These are phyloP conservation scores for Rhodophaea formosa DNA, from an alignment of 2,888 invertebrate species.

Conservation along the genomic window DNA sequence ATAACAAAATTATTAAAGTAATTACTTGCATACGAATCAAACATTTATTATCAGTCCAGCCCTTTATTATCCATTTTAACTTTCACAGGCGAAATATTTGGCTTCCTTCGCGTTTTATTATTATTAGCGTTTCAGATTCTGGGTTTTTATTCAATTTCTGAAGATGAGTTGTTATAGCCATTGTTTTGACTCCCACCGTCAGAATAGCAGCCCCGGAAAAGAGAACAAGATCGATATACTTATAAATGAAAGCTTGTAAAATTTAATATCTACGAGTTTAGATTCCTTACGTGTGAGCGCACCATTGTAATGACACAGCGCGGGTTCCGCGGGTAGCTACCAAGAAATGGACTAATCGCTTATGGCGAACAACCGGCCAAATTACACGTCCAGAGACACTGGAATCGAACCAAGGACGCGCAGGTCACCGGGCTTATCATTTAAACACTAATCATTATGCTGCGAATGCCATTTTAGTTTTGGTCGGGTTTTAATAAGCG, in stretches of 20 bases:
- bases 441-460: constrained; percentile 74
- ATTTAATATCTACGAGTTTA: not conserved
- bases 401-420: constrained; percentile 76
- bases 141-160: no score
- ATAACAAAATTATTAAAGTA: no score
- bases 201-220: no score
- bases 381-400: constrained; percentile 78
- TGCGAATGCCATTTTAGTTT: constrained; percentile 76
- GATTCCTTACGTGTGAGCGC: constrained; percentile 48
- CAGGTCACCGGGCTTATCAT: constrained; percentile 75
- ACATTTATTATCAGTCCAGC: no score
- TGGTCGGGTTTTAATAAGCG: constrained; percentile 68
- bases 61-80: no score
- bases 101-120: no score
- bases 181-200: no score
- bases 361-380: constrained; percentile 69
- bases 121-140: no score
- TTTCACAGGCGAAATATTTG: no score
- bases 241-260: not conserved
- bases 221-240: no score
- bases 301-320: constrained; percentile 68
- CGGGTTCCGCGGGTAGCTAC: constrained; percentile 64
- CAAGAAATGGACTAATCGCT: constrained; percentile 76
- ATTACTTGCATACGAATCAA: no score
- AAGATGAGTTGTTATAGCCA: no score